Conservation (phyloP, 2,888 invertebrate genomes). For the Mallateleia sp. region DNA sequence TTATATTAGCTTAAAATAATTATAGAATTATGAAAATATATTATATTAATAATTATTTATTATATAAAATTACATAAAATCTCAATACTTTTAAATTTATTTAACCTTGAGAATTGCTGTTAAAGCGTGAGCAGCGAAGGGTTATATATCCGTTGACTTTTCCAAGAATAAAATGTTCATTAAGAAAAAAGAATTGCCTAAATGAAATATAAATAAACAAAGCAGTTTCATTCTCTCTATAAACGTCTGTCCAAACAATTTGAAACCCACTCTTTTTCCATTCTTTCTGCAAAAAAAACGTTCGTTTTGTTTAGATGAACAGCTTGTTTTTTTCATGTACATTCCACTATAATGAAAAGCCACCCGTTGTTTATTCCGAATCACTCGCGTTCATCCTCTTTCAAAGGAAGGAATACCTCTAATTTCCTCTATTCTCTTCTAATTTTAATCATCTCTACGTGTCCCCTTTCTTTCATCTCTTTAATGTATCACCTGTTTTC, state of each 20-base stretch:
- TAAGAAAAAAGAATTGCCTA: background rate
- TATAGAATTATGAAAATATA: too few relatives aligned
- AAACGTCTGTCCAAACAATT: slow-evolving; percentile 26
- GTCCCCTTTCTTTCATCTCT: slow-evolving; percentile 47
- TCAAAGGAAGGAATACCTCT: slow-evolving; percentile 21
- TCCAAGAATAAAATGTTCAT: background rate
- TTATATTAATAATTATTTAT: too few relatives aligned
- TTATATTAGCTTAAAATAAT: too few relatives aligned
- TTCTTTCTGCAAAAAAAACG: background rate
- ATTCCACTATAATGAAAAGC: slow-evolving; percentile 42
- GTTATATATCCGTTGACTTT: too few relatives aligned
- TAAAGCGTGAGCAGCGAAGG: too few relatives aligned
- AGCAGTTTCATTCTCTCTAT: background rate
- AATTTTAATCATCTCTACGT: slow-evolving; percentile 45
- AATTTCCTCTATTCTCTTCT: slow-evolving; percentile 46
- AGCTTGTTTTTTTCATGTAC: slow-evolving; percentile 6
- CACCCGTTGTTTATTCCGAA: slow-evolving; percentile 26
- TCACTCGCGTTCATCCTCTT: background rate
- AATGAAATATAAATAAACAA: slow-evolving; percentile 10
- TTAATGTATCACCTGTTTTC: slow-evolving; percentile 35
- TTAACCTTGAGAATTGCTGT: too few relatives aligned
- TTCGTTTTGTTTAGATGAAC: slow-evolving; percentile 20
- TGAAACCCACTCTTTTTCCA: background rate
- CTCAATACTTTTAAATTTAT: too few relatives aligned
- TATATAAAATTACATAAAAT: too few relatives aligned